Conservation (phyloP, 64 coral and sea anemone genomes). For the Stylophora pistillata region DNA sequence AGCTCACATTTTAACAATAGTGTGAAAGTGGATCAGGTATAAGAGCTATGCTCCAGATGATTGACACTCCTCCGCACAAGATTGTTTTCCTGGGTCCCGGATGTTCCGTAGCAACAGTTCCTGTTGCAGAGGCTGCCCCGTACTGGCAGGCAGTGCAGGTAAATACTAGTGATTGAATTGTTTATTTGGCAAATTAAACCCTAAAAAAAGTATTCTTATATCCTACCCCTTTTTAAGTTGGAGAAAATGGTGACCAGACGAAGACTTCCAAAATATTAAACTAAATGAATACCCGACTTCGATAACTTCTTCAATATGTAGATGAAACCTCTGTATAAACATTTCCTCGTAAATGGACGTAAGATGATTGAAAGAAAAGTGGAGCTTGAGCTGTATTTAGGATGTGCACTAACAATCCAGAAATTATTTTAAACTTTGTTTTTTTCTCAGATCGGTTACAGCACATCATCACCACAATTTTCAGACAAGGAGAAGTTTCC, state of each 20-base stretch:
- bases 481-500: conserved; percentile 68
- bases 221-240: neutral
- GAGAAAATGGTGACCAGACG: no score
- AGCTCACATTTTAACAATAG: conserved; percentile 1
- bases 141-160: conserved; percentile 74
- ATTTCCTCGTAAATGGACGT: no score
- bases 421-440: neutral
- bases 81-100: conserved; percentile 75
- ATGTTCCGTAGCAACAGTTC: conserved; percentile 65
- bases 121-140: conserved; percentile 59
- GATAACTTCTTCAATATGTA: no score
- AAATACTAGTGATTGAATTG: neutral
- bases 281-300: no score
- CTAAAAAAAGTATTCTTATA: neutral
- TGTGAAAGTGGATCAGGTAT: conserved; percentile 72
- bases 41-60: conserved; percentile 38
- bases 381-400: no score
- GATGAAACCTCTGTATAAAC: no score
- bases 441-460: conserved; percentile 58
- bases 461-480: conserved; percentile 65
- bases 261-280: no score
- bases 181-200: neutral
- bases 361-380: no score
- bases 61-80: conserved; percentile 44
- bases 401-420: neutral